Conservation (phyloP, 2,113 vertebrate species). For the Corydoras maculifer region DNA sequence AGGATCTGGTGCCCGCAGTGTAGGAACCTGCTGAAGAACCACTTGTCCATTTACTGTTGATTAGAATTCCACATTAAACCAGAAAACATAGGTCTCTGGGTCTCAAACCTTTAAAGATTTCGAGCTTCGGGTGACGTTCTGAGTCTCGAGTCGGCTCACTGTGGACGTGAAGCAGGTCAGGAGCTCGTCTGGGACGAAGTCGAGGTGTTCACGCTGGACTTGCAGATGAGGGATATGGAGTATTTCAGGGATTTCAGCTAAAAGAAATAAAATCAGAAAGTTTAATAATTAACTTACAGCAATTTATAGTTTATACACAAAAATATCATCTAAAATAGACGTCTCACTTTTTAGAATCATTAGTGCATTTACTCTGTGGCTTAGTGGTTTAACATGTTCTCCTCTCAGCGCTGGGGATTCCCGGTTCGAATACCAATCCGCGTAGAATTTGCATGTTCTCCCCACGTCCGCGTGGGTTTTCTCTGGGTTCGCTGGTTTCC, state of each 20-base stretch:
- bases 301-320: too few species aligned
- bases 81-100: not conserved
- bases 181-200: conserved; percentile 72
- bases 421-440: too few species aligned
- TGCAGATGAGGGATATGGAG: conserved; percentile 38
- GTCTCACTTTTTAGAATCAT: too few species aligned
- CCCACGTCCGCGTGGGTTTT: too few species aligned
- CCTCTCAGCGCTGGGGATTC: too few species aligned
- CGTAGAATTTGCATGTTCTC: too few species aligned
- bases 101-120: conserved; percentile 43
- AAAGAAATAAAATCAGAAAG: too few species aligned
- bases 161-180: conserved; percentile 64
- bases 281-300: too few species aligned
- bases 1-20: conserved; percentile 56
- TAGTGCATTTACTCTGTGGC: too few species aligned
- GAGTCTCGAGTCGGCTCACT: conserved; percentile 48
- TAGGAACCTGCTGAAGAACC: conserved; percentile 54
- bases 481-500: too few species aligned
- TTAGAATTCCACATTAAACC: not conserved
- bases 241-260: conserved; percentile 1
- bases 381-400: too few species aligned
- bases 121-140: conserved; percentile 49
- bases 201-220: conserved; percentile 43
- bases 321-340: too few species aligned
- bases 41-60: not conserved